A percentile compares a stretch with the other conserved stretches of the same genome.
Evolutionary conservation across 2,113 vertebrate genomes (phyloP).

Genomic region (Lynx canadensis): DNA sequence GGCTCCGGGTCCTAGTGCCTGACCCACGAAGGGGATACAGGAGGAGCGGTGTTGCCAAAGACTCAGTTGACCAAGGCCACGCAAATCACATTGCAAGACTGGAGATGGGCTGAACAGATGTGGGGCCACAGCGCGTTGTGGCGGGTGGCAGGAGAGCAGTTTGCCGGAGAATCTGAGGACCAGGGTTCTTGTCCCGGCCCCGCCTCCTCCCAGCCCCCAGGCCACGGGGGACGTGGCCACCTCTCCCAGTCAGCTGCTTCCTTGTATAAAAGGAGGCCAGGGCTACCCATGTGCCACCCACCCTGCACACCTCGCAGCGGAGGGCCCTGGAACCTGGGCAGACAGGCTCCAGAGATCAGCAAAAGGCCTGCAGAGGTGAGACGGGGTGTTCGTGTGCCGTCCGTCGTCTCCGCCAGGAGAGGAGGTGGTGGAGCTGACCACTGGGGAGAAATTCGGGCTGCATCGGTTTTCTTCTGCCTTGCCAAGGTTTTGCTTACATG

Average conservation of each 20-base stretch:
- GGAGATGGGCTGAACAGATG: background rate
- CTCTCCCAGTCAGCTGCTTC: background rate
- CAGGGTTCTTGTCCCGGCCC: background rate
- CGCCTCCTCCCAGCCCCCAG: background rate
- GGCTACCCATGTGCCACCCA: fast-evolving
- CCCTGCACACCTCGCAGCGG: fast-evolving
- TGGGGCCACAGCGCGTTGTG: background rate
- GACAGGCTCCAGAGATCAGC: background rate
- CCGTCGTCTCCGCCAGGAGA: background rate
- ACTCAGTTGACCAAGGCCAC: background rate
- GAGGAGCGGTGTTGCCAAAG: background rate
- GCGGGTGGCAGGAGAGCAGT: background rate
- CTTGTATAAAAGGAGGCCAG: background rate
- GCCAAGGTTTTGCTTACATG: background rate
- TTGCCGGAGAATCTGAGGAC: background rate
- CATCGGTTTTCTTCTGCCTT: background rate
- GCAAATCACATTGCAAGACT: fast-evolving
- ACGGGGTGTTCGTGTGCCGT: fast-evolving
- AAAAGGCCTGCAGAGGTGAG: background rate
- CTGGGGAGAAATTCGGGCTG: background rate
- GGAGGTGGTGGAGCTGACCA: fast-evolving
- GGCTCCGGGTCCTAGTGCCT: background rate
- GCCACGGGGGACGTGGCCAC: fast-evolving
- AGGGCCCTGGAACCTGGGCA: fast-evolving
- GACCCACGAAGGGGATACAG: too few species aligned